Evolutionary conservation across 2,797 vertebrate genomes (phyloP).

Genomic region (Dicrostonyx torquatus): DNA sequence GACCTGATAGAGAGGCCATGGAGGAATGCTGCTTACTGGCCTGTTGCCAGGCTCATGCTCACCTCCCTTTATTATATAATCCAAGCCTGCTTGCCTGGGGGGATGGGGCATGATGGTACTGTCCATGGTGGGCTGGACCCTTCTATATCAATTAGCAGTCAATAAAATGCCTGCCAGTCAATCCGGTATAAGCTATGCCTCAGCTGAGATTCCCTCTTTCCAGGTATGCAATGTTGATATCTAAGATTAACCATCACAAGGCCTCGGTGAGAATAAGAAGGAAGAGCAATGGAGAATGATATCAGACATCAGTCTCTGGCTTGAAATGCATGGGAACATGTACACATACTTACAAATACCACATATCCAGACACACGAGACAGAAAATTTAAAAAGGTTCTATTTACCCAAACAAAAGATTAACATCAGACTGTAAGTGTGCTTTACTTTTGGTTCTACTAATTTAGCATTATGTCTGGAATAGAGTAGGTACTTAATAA

Average conservation of each 20-base stretch:
- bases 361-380: not conserved
- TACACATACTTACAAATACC: not conserved
- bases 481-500: not conserved
- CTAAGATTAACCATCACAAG: not conserved
- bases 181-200: not conserved
- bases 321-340: not conserved
- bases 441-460: not conserved
- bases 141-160: not conserved
- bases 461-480: not conserved
- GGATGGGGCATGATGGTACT: no score
- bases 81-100: not conserved
- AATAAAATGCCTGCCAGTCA: not conserved
- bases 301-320: not conserved
- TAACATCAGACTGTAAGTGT: not conserved
- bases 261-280: not conserved
- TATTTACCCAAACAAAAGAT: not conserved
- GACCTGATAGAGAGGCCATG: no score
- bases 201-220: not conserved
- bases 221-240: not conserved
- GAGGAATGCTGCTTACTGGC: not conserved
- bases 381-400: not conserved
- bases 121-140: not conserved
- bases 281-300: not conserved
- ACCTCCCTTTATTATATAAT: not conserved
- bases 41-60: no score